phyloP scores from a whole-genome alignment of 2,797 vertebrate genomes.

The Lithobates sylvaticus region DNA sequence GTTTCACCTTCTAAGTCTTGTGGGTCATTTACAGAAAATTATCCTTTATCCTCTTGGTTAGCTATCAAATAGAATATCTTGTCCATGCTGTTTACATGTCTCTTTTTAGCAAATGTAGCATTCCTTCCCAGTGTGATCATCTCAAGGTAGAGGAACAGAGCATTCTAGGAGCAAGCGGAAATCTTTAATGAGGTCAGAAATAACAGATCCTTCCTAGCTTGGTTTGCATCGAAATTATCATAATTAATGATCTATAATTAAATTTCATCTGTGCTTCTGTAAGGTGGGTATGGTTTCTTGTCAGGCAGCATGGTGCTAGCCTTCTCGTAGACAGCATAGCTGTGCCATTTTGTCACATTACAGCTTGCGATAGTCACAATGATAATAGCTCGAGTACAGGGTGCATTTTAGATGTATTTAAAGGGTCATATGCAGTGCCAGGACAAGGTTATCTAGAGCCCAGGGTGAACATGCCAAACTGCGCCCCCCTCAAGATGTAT shows the following conservation, averaged over 20 bases:
- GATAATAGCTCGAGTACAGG: not conserved
- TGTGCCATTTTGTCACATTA: not conserved
- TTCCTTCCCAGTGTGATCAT: conserved; percentile 14
- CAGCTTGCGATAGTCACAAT: not conserved
- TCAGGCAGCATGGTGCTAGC: not conserved
- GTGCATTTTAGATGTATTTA: no score
- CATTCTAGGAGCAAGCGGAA: conserved; percentile 12
- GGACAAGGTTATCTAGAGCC: no score
- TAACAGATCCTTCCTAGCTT: conserved; percentile 22
- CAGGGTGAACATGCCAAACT: no score
- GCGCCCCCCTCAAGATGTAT: no score
- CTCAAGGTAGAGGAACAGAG: conserved; percentile 1
- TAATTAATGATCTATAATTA: conserved; percentile 19
- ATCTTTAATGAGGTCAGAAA: conserved; percentile 26
- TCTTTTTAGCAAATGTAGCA: not conserved
- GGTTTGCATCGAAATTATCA: not conserved
- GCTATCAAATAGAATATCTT: conserved; percentile 1
- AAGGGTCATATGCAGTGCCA: no score
- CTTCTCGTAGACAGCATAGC: not conserved
- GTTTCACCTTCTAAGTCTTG: conserved; percentile 1
- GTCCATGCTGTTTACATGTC: conserved; percentile 19
- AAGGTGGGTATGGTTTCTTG: not conserved
- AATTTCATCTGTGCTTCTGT: not conserved
- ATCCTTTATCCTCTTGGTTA: not conserved
- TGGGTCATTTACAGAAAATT: not conserved